These are phyloP conservation scores for Drosophila eugracilis DNA, from an alignment of 1,140 invertebrate species.

Conservation along the genomic window DNA sequence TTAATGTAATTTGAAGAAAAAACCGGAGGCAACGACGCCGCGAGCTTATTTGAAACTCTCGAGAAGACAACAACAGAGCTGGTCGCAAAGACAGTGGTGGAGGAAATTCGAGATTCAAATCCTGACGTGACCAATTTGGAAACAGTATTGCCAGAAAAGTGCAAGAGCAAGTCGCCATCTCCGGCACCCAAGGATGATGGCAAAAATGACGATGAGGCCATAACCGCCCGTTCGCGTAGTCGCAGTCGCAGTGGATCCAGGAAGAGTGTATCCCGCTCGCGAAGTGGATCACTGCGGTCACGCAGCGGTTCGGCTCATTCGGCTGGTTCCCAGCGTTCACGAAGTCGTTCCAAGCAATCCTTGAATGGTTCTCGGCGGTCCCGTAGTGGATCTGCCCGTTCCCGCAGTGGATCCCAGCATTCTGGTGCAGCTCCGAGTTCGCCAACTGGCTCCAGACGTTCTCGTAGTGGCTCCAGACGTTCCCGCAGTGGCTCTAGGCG, in stretches of 20 bases:
- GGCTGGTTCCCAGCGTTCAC: conserved; percentile 78
- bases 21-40: conserved; percentile 4
- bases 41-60: neutral
- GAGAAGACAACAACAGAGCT: neutral
- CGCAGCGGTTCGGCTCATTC: conserved; percentile 50
- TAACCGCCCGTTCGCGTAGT: conserved; percentile 12
- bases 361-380: conserved; percentile 78
- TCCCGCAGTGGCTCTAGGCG: conserved; percentile 68
- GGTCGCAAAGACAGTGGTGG: neutral
- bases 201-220: neutral
- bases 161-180: conserved; percentile 12
- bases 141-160: conserved; percentile 13
- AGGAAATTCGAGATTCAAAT: neutral
- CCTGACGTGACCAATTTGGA: conserved; percentile 14
- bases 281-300: conserved; percentile 80
- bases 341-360: conserved; percentile 80
- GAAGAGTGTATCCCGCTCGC: conserved; percentile 54
- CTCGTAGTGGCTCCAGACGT: conserved; percentile 79
- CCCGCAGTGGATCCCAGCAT: conserved; percentile 79
- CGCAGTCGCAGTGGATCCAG: conserved; percentile 67
- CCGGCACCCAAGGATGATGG: neutral
- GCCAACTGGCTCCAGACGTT: conserved; percentile 67
- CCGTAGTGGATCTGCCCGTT: conserved; percentile 77
- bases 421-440: conserved; percentile 80
- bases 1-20: conserved; percentile 10